These are phyloP conservation scores for Cyanistes caeruleus DNA, from an alignment of 2,113 vertebrate genomes.

Conservation along the genomic window DNA sequence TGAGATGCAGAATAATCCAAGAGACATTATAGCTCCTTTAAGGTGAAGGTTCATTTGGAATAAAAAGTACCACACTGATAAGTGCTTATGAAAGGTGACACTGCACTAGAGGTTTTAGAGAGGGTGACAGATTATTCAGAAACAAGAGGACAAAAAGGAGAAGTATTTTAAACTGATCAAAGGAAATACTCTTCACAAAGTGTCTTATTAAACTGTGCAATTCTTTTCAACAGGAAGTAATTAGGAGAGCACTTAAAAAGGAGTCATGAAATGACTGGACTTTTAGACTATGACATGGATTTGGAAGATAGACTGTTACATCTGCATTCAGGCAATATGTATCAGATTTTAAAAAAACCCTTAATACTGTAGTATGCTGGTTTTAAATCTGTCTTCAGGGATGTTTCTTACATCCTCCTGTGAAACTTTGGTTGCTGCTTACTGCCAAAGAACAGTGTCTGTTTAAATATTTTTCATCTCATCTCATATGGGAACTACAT, in stretches of 20 bases:
- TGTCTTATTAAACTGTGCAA: not conserved
- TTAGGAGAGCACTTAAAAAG: not conserved
- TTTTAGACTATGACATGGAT: not conserved
- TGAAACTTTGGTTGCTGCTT: not conserved
- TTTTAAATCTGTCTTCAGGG: not conserved
- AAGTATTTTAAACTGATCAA: not conserved
- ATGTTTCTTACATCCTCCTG: not conserved
- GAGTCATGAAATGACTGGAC: not conserved
- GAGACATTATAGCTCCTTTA: not conserved
- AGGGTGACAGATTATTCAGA: not conserved
- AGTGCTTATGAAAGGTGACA: not conserved
- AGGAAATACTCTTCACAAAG: constrained; percentile 1
- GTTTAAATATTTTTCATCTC: not conserved
- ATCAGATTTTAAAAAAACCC: not conserved
- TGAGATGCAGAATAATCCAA: not conserved
- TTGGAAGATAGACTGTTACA: not conserved
- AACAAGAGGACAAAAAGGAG: not conserved
- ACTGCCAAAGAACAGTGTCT: not conserved
- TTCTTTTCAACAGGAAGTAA: constrained; percentile 20
- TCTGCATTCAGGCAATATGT: not conserved
- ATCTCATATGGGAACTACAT: not conserved
- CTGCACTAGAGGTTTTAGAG: not conserved
- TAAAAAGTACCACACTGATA: not conserved
- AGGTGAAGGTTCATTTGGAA: not conserved
- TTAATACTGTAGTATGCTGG: not conserved